Evolutionary conservation across 2,113 vertebrate genomes (phyloP), one percentile per base, ranked within the genome.

Genomic region (Syrrhaptes paradoxus): DNA sequence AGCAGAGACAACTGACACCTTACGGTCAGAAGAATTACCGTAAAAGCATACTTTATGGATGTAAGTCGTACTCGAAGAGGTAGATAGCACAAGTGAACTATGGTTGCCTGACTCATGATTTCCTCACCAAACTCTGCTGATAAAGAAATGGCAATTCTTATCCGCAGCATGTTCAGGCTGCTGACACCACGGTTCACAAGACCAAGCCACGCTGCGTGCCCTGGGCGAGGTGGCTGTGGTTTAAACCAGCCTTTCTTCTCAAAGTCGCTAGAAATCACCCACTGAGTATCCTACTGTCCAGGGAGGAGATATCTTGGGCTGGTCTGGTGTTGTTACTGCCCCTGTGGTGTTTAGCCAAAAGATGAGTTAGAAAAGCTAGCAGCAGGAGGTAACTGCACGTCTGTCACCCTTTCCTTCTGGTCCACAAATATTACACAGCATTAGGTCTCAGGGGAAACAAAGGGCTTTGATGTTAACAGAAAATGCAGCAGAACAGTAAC

Each of bases 341-440:
- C 24, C 46, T 6, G 2, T 1, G 1, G 58, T 31, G 52, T 72
- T 83, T 46, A 83, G 49, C 71, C 29, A 43, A 19, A 87, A 57
- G 67, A 41, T 73, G 82, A 73, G 55, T 24, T 61, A 87, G 85
- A 83, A 80, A 92, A 96, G 92, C 36, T 51, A 82, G 41, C 67
- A 73, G 92, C n/a, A 41, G 77, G 78, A 85, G 52, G n/a, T 45
- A 61, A 8, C 62, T 41, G 36, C 49, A 14, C 4, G 10, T 34
- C 72, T 86, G 90, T 66, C 83, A 63, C 17, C 75, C 19, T 70
- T 80, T 65, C 67, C 68, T 79, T 80, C 55, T 62, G 57, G 48
- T 74, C 57, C 45, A 62, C 71, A 66, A 80, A 62, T 58, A 46
- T 46, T 45, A 49, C 5, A 17, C 9, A 54, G 48, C 36, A 26